Evolutionary conservation across 2,113 vertebrate genomes (phyloP).

Genomic region (Clarias batrachus): DNA sequence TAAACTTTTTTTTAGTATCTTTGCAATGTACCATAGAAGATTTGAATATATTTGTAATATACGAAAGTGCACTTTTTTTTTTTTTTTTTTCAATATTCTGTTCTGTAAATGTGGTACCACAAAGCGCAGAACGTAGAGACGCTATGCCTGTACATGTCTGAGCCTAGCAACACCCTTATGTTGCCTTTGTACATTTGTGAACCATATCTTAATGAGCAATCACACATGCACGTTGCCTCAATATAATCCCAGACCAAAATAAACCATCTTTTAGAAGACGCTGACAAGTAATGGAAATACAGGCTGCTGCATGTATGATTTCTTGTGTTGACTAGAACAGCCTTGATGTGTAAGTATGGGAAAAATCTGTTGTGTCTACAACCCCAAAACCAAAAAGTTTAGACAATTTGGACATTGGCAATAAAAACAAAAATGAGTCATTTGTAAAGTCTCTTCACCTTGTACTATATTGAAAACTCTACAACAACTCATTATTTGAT

Average conservation of each 20-base stretch:
- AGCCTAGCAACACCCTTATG: neutral
- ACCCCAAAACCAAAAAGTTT: too few relatives aligned
- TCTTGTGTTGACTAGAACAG: neutral
- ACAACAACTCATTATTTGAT: too few relatives aligned
- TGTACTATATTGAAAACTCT: too few relatives aligned
- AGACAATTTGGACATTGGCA: too few relatives aligned
- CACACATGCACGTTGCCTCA: neutral
- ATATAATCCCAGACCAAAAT: neutral
- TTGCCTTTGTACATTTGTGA: neutral
- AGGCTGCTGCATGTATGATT: neutral
- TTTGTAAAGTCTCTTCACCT: too few relatives aligned
- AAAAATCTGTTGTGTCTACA: neutral
- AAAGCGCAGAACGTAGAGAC: neutral
- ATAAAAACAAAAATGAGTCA: too few relatives aligned
- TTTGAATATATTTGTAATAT: too few relatives aligned
- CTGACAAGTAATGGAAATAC: neutral
- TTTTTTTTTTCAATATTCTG: neutral
- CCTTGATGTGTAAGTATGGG: neutral
- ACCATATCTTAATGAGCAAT: neutral
- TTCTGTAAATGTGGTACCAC: neutral
- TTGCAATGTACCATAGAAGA: too few relatives aligned
- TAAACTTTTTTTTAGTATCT: too few relatives aligned
- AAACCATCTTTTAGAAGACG: neutral
- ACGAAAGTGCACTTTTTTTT: too few relatives aligned
- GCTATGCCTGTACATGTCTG: slow-evolving; percentile 12